These are phyloP conservation scores for Eulithis prunata DNA, from an alignment of 2,888 invertebrate genomes.

Conservation along the genomic window DNA sequence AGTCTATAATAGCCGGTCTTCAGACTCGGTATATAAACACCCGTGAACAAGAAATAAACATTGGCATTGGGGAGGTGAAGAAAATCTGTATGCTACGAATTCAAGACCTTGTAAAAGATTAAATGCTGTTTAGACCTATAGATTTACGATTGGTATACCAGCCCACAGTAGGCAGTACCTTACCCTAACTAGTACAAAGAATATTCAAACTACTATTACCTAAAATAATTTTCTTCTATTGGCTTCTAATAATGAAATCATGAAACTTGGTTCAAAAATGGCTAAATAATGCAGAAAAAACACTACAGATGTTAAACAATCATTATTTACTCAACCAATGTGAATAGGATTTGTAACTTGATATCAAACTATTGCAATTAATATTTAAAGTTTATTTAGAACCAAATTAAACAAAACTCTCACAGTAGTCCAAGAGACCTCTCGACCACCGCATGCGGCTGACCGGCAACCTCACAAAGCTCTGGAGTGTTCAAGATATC, in stretches of 20 bases:
- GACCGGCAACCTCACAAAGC: conserved; percentile 89
- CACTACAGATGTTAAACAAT: too few species aligned
- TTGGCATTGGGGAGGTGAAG: conserved; percentile 87
- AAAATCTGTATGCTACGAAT: conserved; percentile 87
- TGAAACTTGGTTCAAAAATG: too few species aligned
- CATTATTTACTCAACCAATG: not conserved
- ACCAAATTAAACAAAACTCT: conserved; percentile 43
- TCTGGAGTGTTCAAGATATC: conserved; percentile 90
- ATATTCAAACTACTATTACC: too few species aligned
- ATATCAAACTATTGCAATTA: conserved; percentile 4
- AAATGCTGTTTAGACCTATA: not conserved
- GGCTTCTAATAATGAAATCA: too few species aligned
- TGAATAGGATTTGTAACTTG: conserved; percentile 7
- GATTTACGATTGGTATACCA: too few species aligned
- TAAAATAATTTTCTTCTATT: too few species aligned
- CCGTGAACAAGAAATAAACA: conserved; percentile 80
- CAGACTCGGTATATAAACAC: conserved; percentile 80
- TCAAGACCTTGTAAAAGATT: conserved; percentile 73
- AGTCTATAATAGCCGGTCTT: conserved; percentile 84
- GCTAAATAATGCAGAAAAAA: too few species aligned
- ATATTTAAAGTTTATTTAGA: conserved; percentile 23
- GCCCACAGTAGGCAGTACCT: too few species aligned
- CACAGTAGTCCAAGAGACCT: conserved; percentile 86
- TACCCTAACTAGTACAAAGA: too few species aligned
- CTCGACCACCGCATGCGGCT: conserved; percentile 93